Base-by-base conservation (phyloP, 92 coral and sea anemone genomes). In the Phenganax subtilis region DNA sequence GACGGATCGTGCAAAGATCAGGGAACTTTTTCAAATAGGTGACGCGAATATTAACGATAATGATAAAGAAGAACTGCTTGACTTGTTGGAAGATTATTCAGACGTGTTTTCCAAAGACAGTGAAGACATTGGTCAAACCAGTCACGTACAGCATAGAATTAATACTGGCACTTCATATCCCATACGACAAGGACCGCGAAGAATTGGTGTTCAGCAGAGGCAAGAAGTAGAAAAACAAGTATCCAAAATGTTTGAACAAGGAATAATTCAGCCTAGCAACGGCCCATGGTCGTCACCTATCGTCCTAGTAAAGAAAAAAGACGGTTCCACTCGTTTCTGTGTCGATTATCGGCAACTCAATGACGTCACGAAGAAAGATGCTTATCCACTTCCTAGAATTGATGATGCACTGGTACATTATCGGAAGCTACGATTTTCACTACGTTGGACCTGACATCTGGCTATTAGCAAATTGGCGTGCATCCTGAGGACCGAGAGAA, bases 261-360 rank as follows among this genome's bases (percentile, higher is more conserved):
- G 57, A 66, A 73, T 84, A 11, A 88, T 88, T 27, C 88, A 59
- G 80, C 83, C 6, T 87, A 85, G 3, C 53, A 73, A 28, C 84
- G 47, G 87, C 3, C 80, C 83, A 8, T 84, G 90, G 90, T 87
- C 85, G 53, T 81, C 85, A 14, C 87, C 87, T 29, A 85, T 87
- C 52, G 79, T 84, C 20, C 37, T 63, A 55, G 86, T 77, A n/a
- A 76, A 55, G 8, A 86, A 82, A 54, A 81, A 81, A 56, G 87
- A 77, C 16, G 85, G 87, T 29, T 54, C 37, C 27, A 51, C 55
- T 51, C 61, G 56, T 16, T 84, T 87, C 31, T 85, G 80, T 55
- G 80, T 75, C 15, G 90, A 85, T 76, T 84, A 71, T 72, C 71
- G 84, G 15, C 56, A 87, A 54, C 69, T 81, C 57, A 65, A 68